phyloP scores from a whole-genome alignment of 2,797 vertebrate species.

The Vireo griseus region DNA sequence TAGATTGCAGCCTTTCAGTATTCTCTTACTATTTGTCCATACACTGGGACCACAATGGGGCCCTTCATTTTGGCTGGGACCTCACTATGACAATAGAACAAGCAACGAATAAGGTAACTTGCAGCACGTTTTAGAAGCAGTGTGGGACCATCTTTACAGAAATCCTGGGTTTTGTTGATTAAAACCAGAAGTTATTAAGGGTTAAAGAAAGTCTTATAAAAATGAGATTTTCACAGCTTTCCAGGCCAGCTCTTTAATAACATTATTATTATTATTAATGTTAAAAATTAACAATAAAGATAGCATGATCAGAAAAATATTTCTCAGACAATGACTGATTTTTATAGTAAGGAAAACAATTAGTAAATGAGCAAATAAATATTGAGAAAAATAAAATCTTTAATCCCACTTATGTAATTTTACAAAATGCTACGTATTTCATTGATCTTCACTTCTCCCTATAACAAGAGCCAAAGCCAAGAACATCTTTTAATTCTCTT shows the following conservation, averaged over 20 bases:
- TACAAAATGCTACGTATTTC: neutral
- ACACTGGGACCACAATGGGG: conserved; percentile 12
- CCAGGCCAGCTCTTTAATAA: neutral
- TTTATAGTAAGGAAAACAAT: neutral
- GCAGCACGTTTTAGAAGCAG: neutral
- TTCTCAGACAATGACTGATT: neutral
- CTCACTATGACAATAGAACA: neutral
- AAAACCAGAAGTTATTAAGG: neutral
- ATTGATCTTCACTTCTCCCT: neutral
- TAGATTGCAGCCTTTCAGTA: conserved; percentile 40
- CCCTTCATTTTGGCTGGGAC: conserved; percentile 36
- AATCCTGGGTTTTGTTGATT: neutral
- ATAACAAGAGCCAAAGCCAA: neutral
- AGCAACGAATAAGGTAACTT: neutral
- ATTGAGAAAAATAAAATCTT: neutral
- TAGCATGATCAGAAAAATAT: neutral
- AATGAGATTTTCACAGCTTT: neutral
- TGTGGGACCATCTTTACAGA: neutral
- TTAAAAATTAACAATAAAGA: neutral
- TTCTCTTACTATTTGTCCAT: conserved; percentile 43
- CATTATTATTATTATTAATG: neutral
- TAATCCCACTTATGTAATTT: neutral
- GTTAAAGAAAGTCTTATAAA: neutral
- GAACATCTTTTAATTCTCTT: neutral
- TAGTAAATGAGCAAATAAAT: neutral